Percentiles rank a stretch among this genome's conserved stretches.
Evolutionary conservation across 2,888 invertebrate species (phyloP).

Genomic region (Gerris lacustris): DNA sequence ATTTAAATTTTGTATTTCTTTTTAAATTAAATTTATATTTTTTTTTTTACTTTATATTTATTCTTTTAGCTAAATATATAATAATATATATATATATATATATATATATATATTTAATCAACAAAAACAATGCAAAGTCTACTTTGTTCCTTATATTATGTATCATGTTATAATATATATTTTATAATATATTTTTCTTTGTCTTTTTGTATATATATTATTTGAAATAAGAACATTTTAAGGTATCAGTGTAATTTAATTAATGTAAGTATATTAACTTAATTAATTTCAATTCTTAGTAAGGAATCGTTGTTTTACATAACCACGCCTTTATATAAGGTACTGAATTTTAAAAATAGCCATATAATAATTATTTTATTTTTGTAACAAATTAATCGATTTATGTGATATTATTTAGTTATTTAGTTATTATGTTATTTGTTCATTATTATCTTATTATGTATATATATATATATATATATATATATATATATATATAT

Average conservation of each 20-base stretch:
- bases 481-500: background rate
- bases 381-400: background rate
- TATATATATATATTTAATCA: conserved; percentile 16
- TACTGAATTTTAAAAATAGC: too few relatives aligned
- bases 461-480: background rate
- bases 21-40: conserved; percentile 18
- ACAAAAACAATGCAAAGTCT: too few relatives aligned
- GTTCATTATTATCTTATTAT: background rate
- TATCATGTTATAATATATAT: too few relatives aligned
- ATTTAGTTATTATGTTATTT: background rate
- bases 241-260: too few relatives aligned
- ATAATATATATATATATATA: conserved; percentile 19
- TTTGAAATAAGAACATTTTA: too few relatives aligned
- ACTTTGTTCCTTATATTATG: too few relatives aligned
- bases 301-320: too few relatives aligned
- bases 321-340: too few relatives aligned
- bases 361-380: background rate
- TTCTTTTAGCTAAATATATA: conserved; percentile 17
- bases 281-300: too few relatives aligned
- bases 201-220: too few relatives aligned
- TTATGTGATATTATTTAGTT: background rate
- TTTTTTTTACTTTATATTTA: conserved; percentile 20
- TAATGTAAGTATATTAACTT: too few relatives aligned
- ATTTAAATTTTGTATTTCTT: background rate
- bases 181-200: too few relatives aligned